Evolutionary conservation across 2,113 vertebrate genomes (phyloP).

Genomic region (Apodemus sylvaticus): DNA sequence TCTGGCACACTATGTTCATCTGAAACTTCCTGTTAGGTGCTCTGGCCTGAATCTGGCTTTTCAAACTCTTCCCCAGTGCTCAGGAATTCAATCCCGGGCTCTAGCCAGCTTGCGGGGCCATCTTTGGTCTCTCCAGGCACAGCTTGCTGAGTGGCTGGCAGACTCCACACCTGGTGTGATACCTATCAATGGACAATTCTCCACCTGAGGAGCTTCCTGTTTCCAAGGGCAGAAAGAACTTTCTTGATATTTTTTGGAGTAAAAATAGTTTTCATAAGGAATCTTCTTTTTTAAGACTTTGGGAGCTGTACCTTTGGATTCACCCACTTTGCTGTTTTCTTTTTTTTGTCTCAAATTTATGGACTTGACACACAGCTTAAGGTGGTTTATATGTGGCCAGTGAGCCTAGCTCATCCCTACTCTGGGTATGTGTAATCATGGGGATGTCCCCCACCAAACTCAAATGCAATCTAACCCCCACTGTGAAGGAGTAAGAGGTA

Average conservation of each 20-base stretch:
- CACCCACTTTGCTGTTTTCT: background rate
- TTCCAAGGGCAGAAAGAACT: constrained; percentile 65
- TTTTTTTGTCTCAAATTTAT: background rate
- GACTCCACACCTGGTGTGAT: background rate
- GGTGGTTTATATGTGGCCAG: background rate
- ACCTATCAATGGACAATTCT: constrained; percentile 37
- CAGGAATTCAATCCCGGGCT: too few relatives aligned
- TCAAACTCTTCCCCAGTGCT: too few relatives aligned
- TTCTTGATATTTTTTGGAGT: constrained; percentile 47
- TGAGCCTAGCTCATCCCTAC: background rate
- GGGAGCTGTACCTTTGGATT: background rate
- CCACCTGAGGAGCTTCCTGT: constrained; percentile 6
- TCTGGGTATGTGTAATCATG: background rate
- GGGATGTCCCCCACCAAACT: too few relatives aligned
- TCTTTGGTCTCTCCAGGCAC: too few relatives aligned
- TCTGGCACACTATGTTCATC: too few relatives aligned
- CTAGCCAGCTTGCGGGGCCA: too few relatives aligned
- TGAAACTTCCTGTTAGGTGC: too few relatives aligned
- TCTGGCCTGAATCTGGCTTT: too few relatives aligned
- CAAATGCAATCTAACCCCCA: too few relatives aligned
- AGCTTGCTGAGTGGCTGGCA: too few relatives aligned
- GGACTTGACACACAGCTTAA: background rate
- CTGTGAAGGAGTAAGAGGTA: too few relatives aligned
- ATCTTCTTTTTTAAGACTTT: constrained; percentile 27
- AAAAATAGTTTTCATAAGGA: constrained; percentile 44